Percentiles rank a stretch among this genome's conserved stretches.
These are phyloP conservation scores for Clarias batrachus DNA, from an alignment of 2,113 vertebrate species.

Conservation along the genomic window DNA sequence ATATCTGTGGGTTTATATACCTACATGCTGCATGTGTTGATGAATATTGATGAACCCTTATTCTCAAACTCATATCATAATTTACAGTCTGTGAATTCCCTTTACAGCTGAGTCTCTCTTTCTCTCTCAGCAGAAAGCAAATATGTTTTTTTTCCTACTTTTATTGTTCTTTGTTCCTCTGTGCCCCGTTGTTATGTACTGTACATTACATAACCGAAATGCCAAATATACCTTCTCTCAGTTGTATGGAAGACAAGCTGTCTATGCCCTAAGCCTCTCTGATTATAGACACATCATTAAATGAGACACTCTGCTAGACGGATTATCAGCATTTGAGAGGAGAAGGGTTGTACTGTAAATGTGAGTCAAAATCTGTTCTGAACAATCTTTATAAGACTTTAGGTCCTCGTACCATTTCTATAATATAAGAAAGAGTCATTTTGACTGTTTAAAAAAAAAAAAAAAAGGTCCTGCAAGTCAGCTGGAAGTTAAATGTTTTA, in stretches of 20 bases:
- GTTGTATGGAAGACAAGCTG: not conserved
- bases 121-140: not conserved
- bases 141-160: not conserved
- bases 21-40: not conserved
- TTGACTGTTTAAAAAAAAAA: slow-evolving; percentile 4
- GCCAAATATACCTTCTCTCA: not conserved
- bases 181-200: not conserved
- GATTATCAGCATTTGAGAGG: not conserved
- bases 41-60: not conserved
- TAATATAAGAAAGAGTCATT: slow-evolving; percentile 34
- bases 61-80: not conserved
- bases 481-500: slow-evolving; percentile 16
- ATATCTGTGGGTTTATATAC: no score
- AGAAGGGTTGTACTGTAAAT: not conserved
- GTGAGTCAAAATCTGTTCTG: not conserved
- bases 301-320: not conserved
- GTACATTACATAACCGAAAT: not conserved
- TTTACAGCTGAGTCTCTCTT: not conserved
- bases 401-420: not conserved
- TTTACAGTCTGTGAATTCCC: not conserved
- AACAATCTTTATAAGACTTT: slow-evolving; percentile 24
- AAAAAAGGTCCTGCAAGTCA: not conserved
- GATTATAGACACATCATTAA: slow-evolving; percentile 30
- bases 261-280: slow-evolving; percentile 6
- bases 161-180: not conserved